Percentiles rank a stretch among this genome's conserved stretches.
These are phyloP conservation scores for Setipinna tenuifilis DNA, from an alignment of 2,797 vertebrate genomes.

Conservation along the genomic window DNA sequence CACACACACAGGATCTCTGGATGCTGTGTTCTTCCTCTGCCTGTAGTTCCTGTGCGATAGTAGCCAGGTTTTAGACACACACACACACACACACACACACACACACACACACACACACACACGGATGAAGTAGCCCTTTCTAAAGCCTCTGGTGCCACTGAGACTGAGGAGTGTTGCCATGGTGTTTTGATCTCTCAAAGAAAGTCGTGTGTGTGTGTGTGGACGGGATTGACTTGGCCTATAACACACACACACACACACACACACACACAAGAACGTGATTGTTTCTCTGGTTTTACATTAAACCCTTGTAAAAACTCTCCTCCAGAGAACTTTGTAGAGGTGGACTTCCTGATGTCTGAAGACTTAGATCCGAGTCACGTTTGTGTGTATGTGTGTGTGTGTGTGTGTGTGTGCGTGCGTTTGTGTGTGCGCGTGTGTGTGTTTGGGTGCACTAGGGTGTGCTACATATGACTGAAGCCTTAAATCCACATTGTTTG, in stretches of 20 bases:
- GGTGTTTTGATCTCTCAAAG: background rate
- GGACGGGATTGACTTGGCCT: background rate
- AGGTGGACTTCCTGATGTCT: background rate
- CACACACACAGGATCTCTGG: no score
- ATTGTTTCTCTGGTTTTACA: background rate
- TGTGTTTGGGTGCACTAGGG: no score
- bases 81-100: background rate
- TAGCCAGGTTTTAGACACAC: background rate
- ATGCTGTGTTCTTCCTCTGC: no score
- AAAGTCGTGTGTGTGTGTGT: background rate
- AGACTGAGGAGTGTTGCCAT: background rate
- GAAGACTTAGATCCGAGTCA: background rate
- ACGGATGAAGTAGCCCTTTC: background rate
- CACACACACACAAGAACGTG: background rate
- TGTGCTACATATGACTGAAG: background rate
- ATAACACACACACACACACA: background rate
- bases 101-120: background rate
- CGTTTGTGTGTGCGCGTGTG: background rate
- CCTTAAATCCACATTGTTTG: background rate
- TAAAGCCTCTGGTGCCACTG: background rate
- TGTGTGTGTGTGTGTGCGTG: background rate
- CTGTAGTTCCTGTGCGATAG: no score
- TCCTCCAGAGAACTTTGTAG: background rate
- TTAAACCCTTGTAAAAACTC: constrained; percentile 1
- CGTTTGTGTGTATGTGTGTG: background rate